Evolutionary conservation across 2,797 vertebrate genomes (phyloP), one percentile per base, ranked within the genome.

Genomic region (Limosa lapponica): DNA sequence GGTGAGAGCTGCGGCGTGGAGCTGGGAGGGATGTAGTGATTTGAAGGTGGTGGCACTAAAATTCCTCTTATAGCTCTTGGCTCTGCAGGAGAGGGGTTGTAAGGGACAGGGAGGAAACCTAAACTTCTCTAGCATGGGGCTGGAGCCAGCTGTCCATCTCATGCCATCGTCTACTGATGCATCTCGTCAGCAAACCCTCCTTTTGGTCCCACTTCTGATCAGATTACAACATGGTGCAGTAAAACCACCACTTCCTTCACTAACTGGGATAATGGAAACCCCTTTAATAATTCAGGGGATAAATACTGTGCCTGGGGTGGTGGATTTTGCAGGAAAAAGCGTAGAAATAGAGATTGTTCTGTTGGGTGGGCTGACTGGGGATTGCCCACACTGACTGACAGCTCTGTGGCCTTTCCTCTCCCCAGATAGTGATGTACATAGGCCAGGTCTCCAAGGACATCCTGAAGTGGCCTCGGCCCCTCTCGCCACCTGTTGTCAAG

Each of bases 391-490:
- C 62, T 85, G 61, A 80, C 81, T 74, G 82, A 89, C 54, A 64
- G 46, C 69, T 52, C 51, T 41, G 55, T 74, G 75, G 44, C 55
- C 46, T 78, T 67, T 87, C 67, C 89, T 97, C 46, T 90, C 95
- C 87, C 57, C 95, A 99, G 99, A 75, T 99, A 93, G 99, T 99
- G 95, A 99, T 99, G 99, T 99, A 99, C 82, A 89, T 99, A 12
- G 99, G 99, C 41, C 99, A 99, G 97, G 98, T 99, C 92, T 98
- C 98, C 98, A 99, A 99, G 96, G 99, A 99, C 65, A 62, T 99
- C 84, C 97, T 99, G 82, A 99, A 99, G 98, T 98, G 99, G 97
- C 99, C 99, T 6, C 99, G 99, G 17, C 99, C 99, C 32, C 82
- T 77, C 41, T 99, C 99, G 0, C 99, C 99, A 23, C 99, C 99